These are phyloP conservation scores for Fregata magnificens DNA, from an alignment of 2,113 vertebrate species.

Conservation along the genomic window DNA sequence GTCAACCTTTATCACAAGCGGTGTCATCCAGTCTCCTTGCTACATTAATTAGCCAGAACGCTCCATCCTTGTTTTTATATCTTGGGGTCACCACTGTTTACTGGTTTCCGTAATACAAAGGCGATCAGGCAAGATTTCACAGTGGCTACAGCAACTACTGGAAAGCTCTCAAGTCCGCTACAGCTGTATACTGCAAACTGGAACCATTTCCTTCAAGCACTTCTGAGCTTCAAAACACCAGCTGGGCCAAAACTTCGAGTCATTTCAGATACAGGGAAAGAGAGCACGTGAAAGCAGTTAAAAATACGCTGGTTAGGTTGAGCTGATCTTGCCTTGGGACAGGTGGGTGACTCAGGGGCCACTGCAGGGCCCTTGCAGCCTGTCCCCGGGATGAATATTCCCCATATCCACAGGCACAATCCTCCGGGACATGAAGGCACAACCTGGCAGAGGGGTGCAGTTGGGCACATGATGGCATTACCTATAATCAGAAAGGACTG, in stretches of 20 bases:
- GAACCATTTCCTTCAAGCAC: background rate
- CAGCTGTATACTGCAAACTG: background rate
- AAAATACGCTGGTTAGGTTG: background rate
- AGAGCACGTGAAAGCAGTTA: accelerated
- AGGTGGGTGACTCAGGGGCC: background rate
- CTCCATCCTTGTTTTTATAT: background rate
- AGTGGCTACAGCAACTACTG: background rate
- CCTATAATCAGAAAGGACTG: background rate
- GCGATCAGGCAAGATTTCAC: background rate
- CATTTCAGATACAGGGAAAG: background rate
- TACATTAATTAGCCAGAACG: background rate
- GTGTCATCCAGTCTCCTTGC: background rate
- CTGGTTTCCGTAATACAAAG: background rate
- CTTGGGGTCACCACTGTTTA: background rate
- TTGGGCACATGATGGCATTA: background rate
- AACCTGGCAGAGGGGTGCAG: background rate
- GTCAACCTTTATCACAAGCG: background rate
- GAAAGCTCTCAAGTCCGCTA: background rate
- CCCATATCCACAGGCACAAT: background rate
- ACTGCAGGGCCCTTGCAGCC: background rate
- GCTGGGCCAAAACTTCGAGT: accelerated
- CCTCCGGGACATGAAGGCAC: background rate
- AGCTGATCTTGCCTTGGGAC: background rate
- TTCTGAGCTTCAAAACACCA: background rate
- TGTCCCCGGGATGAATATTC: background rate